Evolutionary conservation across 2,797 vertebrate species (phyloP).

Genomic region (Thamnophis elegans): DNA sequence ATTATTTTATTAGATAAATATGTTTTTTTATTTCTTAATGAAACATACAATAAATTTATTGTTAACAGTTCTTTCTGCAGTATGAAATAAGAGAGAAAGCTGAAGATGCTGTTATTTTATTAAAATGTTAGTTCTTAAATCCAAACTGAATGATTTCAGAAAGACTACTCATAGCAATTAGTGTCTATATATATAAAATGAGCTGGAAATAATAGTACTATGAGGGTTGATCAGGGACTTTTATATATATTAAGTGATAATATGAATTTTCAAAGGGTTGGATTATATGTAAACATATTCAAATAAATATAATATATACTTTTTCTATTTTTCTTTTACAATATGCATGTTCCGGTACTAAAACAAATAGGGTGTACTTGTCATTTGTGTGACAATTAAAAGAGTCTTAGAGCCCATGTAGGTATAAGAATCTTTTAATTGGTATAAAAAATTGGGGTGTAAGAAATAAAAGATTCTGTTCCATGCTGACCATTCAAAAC

Average conservation of each 20-base stretch:
- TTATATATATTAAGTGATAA: not conserved
- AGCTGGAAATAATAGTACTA: not conserved
- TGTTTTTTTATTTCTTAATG: not conserved
- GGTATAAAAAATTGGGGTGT: too few species aligned
- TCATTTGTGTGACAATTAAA: not conserved
- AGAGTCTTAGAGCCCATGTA: not conserved
- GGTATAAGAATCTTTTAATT: too few species aligned
- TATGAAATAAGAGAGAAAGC: not conserved
- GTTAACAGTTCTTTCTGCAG: not conserved
- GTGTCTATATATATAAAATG: not conserved
- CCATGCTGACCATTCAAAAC: not conserved
- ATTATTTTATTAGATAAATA: not conserved
- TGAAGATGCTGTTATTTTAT: not conserved
- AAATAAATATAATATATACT: not conserved
- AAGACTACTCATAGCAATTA: constrained; percentile 25
- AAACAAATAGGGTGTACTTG: not conserved
- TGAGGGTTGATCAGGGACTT: not conserved
- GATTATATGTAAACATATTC: not conserved
- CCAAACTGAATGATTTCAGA: not conserved
- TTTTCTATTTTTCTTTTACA: rapidly evolving
- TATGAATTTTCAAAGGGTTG: not conserved
- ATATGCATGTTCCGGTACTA: not conserved
- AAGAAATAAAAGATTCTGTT: not conserved
- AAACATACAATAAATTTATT: not conserved
- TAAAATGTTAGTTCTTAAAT: not conserved